Conservation (phyloP, 2,797 vertebrate species). For the Phalanger gymnotis region DNA sequence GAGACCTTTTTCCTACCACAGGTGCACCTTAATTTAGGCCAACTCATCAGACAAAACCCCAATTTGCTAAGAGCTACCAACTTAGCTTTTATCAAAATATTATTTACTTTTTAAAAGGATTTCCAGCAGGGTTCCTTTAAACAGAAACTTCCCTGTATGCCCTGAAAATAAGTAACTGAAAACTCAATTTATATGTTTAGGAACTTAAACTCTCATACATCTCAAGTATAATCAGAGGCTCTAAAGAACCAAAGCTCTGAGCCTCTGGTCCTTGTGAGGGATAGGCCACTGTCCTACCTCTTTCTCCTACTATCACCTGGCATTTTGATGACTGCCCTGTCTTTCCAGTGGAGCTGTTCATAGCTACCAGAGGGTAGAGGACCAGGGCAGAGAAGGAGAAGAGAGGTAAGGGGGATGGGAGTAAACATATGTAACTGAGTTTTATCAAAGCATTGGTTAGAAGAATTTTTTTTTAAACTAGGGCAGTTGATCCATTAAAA, state of each 20-base stretch:
- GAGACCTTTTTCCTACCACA: background rate
- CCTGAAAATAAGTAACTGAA: background rate
- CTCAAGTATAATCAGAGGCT: background rate
- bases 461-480: background rate
- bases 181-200: background rate
- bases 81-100: background rate
- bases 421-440: background rate
- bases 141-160: background rate
- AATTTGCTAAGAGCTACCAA: background rate
- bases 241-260: background rate
- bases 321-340: background rate
- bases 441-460: background rate
- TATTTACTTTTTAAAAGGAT: background rate
- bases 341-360: background rate
- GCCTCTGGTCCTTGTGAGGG: background rate
- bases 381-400: background rate
- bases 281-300: background rate
- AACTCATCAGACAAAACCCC: background rate
- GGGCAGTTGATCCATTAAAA: background rate
- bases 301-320: background rate
- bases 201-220: background rate
- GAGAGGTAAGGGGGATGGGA: background rate
- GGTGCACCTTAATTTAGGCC: background rate
- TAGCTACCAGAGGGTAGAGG: background rate
- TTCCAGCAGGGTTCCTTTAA: background rate